Base-by-base conservation (phyloP, 1,140 invertebrate genomes). In the Neelides sp. region DNA sequence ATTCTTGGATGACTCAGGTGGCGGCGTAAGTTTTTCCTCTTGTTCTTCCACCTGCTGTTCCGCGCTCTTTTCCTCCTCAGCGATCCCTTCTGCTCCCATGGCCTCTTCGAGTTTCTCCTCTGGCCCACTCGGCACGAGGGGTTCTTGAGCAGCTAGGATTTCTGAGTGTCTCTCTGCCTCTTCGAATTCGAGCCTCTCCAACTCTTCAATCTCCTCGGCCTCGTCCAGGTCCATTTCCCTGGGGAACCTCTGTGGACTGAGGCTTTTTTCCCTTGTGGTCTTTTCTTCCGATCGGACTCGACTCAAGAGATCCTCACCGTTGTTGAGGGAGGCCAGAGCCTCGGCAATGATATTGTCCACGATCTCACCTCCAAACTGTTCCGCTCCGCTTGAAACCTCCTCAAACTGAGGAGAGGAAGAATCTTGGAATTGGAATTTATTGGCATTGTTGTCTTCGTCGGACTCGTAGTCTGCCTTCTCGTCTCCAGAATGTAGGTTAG, bases 321-420 rank as follows among this genome's bases (percentile, higher is more conserved):
- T 28, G 12, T 55, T 45, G 19, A 55, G 28, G 0, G 48, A 36
- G 13, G 50, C 46, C 13, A 57, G n/a, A 23, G 55, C 55, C 17
- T 49, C 46, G n/a, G 51, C 39, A 40, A 57, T 50, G 3, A 57
- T 52, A 15, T 57, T 51, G 32, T 52, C 50, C 5, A 56, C 54
- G 28, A 41, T 40, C 26, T 45, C 47, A 23, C 36, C 36, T 4
- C 47, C 47, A 44, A 32, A 43, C 26, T 24, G n/a, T 24, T 24
- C 19, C 2, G 47, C 26, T n/a, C n/a, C n/a, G n/a, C n/a, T n/a
- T n/a, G n/a, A n/a, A n/a, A n/a, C 8, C 30, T 34, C 8, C 30
- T 34, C 30, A 15, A 34, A 34, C 8, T 15, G 36, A 19, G 19
- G 5, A 5, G 36, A 7, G 36, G 36, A 39, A 15, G 36, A 17